Conservation (phyloP, 1,140 invertebrate species). For the Macrostomum lignano region DNA sequence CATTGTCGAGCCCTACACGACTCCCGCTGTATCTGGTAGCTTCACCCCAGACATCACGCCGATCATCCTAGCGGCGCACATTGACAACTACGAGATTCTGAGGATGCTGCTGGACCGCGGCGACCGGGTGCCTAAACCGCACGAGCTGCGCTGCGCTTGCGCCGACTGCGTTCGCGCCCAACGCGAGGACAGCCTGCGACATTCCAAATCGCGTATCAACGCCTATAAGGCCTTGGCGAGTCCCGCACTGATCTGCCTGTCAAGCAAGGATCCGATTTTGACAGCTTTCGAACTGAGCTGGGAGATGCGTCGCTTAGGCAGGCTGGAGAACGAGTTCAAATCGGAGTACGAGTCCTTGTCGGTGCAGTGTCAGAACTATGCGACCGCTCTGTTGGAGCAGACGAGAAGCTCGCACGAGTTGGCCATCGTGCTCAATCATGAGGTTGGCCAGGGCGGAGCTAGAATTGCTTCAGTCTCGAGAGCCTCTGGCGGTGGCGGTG, state of each 20-base stretch:
- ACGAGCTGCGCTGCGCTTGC: slow-evolving; percentile 29
- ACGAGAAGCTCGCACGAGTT: slow-evolving; percentile 65
- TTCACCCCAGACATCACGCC: slow-evolving; percentile 29
- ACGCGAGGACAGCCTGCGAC: slow-evolving; percentile 38
- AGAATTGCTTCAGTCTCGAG: no score
- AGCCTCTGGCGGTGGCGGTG: no score
- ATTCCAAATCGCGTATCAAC: slow-evolving; percentile 51
- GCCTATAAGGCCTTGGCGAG: slow-evolving; percentile 65
- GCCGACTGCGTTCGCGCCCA: slow-evolving; percentile 23
- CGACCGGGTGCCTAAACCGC: slow-evolving; percentile 23
- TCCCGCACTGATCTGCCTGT: slow-evolving; percentile 35
- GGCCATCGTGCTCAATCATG: slow-evolving; percentile 43
- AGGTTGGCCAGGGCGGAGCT: slow-evolving; percentile 9
- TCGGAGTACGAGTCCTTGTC: slow-evolving; percentile 47
- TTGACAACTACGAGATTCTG: slow-evolving; percentile 33
- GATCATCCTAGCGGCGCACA: slow-evolving; percentile 31
- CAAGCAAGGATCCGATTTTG: slow-evolving; percentile 17
- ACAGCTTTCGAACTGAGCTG: slow-evolving; percentile 20
- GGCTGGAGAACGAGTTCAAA: slow-evolving; percentile 16
- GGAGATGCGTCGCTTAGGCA: slow-evolving; percentile 11
- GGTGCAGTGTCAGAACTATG: slow-evolving; percentile 69
- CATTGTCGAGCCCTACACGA: no score
- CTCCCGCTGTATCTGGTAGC: no score
- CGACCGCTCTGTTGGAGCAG: slow-evolving; percentile 63
- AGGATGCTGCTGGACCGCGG: slow-evolving; percentile 29